phyloP scores from a whole-genome alignment of 2,797 vertebrate species.

The Loriculus beryllinus region DNA sequence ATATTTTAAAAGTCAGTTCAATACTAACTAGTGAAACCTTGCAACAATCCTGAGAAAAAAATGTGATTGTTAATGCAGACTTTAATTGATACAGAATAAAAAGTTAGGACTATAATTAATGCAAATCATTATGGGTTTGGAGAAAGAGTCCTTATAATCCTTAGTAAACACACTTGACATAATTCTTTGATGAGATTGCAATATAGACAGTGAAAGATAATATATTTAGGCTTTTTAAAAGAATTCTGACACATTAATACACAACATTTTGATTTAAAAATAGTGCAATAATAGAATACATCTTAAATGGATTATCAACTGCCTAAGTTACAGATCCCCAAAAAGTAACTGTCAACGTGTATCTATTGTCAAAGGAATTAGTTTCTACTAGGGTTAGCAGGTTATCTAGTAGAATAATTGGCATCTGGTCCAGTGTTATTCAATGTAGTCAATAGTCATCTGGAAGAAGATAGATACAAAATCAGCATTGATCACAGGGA shows the following conservation, averaged over 20 bases:
- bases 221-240: conserved; percentile 4
- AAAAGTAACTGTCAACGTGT: background rate
- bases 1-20: background rate
- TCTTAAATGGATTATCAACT: background rate
- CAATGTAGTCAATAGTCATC: background rate
- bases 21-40: background rate
- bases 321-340: background rate
- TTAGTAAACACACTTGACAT: background rate
- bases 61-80: background rate
- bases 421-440: background rate
- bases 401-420: background rate
- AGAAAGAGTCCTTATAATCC: background rate
- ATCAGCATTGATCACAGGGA: background rate
- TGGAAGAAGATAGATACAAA: background rate
- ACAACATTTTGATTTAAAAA: conserved; percentile 24
- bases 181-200: background rate
- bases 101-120: background rate
- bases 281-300: background rate
- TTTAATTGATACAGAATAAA: conserved; percentile 32
- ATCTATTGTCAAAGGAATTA: background rate
- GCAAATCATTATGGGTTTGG: background rate
- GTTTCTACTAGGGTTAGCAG: background rate
- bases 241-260: conserved; percentile 30
- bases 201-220: background rate
- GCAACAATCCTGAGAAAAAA: background rate